Percentiles rank a stretch among this genome's conserved stretches.
phyloP scores from a whole-genome alignment of 2,113 vertebrate genomes.

The Amphiprion ocellaris region DNA sequence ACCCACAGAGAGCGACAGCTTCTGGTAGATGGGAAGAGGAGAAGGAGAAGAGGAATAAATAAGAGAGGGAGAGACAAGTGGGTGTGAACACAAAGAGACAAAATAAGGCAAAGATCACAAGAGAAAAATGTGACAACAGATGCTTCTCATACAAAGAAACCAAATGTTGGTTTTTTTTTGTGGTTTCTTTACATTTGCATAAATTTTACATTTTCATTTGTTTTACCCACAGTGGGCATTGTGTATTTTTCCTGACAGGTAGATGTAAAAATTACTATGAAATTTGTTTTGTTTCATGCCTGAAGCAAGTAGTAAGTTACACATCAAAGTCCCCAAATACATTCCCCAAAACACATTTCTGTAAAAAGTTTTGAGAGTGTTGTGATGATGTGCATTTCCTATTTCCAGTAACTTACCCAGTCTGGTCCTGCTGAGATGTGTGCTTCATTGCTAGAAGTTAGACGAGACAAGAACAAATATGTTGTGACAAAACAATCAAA shows the following conservation, averaged over 20 bases:
- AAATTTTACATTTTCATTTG: too few species aligned
- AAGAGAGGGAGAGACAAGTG: not conserved
- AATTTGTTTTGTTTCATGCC: too few species aligned
- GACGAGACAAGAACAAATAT: not conserved
- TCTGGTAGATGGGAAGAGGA: slow-evolving; percentile 43
- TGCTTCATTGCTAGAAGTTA: slow-evolving; percentile 60
- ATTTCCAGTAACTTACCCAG: slow-evolving; percentile 10
- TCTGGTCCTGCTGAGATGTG: slow-evolving; percentile 51
- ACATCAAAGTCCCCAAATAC: too few species aligned
- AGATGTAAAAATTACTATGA: not conserved
- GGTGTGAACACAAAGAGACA: too few species aligned
- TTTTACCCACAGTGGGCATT: not conserved
- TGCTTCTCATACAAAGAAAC: too few species aligned
- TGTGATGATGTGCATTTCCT: not conserved
- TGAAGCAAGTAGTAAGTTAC: too few species aligned
- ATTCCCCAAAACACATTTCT: not conserved
- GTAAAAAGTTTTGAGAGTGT: not conserved
- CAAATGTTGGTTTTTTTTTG: too few species aligned
- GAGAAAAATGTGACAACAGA: too few species aligned
- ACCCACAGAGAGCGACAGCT: slow-evolving; percentile 84
- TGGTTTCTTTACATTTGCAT: too few species aligned
- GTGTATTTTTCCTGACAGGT: not conserved
- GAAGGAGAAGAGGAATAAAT: not conserved
- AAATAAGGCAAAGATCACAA: too few species aligned
- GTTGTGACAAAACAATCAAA: not conserved